Evolutionary conservation across 1,140 invertebrate genomes (phyloP), one percentile per base, ranked within the genome.

Genomic region (Lucilia cuprina): DNA sequence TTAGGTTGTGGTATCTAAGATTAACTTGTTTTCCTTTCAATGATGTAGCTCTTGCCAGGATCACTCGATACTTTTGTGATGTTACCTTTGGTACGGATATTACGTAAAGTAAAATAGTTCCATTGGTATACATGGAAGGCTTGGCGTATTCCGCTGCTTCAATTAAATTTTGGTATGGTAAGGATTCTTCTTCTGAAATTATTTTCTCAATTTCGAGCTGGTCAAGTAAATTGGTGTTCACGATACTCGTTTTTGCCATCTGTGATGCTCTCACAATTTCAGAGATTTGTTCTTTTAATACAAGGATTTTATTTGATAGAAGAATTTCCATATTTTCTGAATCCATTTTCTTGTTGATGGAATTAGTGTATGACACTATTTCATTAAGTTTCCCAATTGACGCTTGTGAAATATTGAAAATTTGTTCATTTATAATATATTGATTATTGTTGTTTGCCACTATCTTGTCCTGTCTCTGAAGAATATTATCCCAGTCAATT

Each of bases 41-140:
- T 17, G 82, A 83, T 12, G 82, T 86, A 83, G 91, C 93, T 85
- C 91, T 91, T 77, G 55, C 84, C 41, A 41, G 41, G 41, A 41
- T 41, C 41, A 41, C 41, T 41, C 41, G 41, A 41, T 41, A 41
- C 88, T 93, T 91, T 10, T 90, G 87, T 82, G 87, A 85, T 84
- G 91, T 92, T 70, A 92, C 83, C 9, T 86, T 21, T 50, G 50
- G 35, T 19, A 82, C 41, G 41, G 41, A 41, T 41, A 41, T 41
- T 82, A 84, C 55, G 21, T 25, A 14, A 49, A 35, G 65, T 84
- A 47, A 25, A 25, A 21, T 25, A 70, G n/a, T 82, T 82, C 50
- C 82, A 86, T 80, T 85, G 19, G 70, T 74, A 74, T 74, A 74
- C 25, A 74, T 74, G 10, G n/a, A 74, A 74, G 70, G 70, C 70